Evolutionary conservation across 2,888 invertebrate genomes (phyloP).

Genomic region (Nebria brevicollis): DNA sequence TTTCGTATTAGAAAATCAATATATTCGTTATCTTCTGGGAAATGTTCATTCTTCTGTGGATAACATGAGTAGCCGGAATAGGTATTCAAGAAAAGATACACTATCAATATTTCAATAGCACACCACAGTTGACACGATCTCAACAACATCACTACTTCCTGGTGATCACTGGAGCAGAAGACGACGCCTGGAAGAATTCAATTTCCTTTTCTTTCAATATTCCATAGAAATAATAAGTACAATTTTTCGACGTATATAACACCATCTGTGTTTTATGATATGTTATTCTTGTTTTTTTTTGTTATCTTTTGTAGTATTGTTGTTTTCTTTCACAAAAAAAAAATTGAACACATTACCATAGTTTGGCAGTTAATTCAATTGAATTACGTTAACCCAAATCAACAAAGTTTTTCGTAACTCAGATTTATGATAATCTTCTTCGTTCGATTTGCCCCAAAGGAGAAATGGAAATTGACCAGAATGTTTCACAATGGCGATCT

Average conservation of each 20-base stretch:
- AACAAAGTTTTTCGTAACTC: not conserved
- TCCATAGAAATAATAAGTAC: not conserved
- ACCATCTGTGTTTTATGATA: not conserved
- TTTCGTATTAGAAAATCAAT: not conserved
- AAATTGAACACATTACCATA: not conserved
- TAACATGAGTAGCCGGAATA: not conserved
- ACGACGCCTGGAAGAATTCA: not conserved
- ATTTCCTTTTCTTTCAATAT: not conserved
- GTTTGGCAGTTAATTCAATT: not conserved
- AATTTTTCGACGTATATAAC: not conserved
- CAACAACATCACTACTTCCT: not conserved
- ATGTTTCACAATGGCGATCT: too few relatives aligned
- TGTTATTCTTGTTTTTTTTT: not conserved
- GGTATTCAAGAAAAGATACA: not conserved
- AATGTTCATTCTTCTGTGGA: not conserved
- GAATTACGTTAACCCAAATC: not conserved
- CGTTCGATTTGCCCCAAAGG: too few relatives aligned
- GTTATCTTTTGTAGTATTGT: not conserved
- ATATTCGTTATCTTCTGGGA: not conserved
- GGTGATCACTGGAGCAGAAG: not conserved
- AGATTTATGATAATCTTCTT: too few relatives aligned
- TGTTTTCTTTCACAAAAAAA: not conserved
- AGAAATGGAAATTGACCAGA: too few relatives aligned
- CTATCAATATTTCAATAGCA: not conserved
- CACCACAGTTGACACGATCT: not conserved